Evolutionary conservation across 2,113 vertebrate genomes (phyloP), one percentile per base, ranked within the genome.

Genomic region (Leptosomus discolor): DNA sequence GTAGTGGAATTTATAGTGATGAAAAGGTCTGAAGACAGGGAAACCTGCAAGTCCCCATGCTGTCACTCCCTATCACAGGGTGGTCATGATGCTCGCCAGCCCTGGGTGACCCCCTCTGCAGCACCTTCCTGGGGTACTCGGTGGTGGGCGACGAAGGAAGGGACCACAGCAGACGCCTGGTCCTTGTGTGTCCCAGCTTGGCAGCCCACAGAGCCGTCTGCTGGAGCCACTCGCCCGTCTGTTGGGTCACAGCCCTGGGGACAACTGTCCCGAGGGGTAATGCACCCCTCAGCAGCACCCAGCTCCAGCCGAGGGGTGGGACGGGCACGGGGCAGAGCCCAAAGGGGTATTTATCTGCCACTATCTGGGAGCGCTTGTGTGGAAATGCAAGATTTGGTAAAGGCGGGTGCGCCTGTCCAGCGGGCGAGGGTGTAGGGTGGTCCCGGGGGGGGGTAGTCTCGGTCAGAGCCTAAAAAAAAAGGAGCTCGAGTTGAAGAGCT

Each of bases 31-130:
- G 82, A 48, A 95, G 39, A 21, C 5, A 6, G 22, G 77, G 79
- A 63, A 74, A 57, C 0, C 11, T 48, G 39, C 39, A 37, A 79
- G 10, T 11, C 37, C 24, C 54, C 2, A 4, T 0, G 0, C 69
- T 51, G 37, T 6, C 3, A 0, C 26, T 75, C 46, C 36, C n/a
- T 36, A 1, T 16, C 24, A 19, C 2, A 1, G 46, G 56, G 46
- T 29, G 74, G 12, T 24, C 82, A 11, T 0, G 0, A 4, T 15
- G 69, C 20, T 67, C 3, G 0, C 30, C 39, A 2, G 1, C 12
- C 21, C n/a, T 17, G 70, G 41, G 37, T 20, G 14, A 24, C 24
- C 54, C 34, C 26, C 45, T 19, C 63, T 58, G 60, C 30, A 43
- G 56, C 4, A 1, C 21, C 39, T 87, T 32, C n/a, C 61, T 2